Base-by-base conservation (phyloP, 2,888 invertebrate species). In the Spicauda simplicius region DNA sequence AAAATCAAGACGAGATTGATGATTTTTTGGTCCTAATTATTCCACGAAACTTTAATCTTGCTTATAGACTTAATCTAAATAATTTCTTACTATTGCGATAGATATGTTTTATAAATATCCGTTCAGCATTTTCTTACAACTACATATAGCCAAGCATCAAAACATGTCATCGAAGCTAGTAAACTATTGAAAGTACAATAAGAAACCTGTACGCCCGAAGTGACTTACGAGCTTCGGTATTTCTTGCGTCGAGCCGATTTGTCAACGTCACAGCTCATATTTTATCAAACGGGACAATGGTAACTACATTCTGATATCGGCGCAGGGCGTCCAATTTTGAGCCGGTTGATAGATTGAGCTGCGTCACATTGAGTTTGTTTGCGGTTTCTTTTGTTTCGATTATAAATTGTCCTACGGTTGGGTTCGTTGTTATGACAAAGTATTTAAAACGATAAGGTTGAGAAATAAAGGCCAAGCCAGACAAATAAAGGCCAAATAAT, bases 231-330 rank as follows among this genome's bases (percentile, higher is more conserved):
- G 60, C 66, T 63, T 69, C 73, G 70, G 70, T 75, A 70, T 75
- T 79, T 79, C 78, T 74, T 76, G 75, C 77, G 71, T 73, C 55
- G 65, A 76, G 72, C 77, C 85, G 86, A 91, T 92, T 90, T 89
- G 89, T 92, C 91, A 92, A 89, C 75, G 91, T 91, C 91, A 80
- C 76, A 58, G 82, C 85, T 90, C 90, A 91, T 92, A 91, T 92
- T 90, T 92, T 91, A 91, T 90, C 89, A 86, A 83, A 74, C 76
- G 81, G 87, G 86, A 91, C 91, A 92, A 91, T 90, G 81, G 90
- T 90, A 87, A 91, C 90, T 91, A 90, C 86, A 85, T 90, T 91
- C 89, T 90, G 89, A 91, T 89, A 88, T 87, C 85, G 85, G 82
- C 78, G 74, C 81, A 78, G 74, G 69, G 77, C 77, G 80, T 79